Evolutionary conservation across 2,797 vertebrate species (phyloP).

Genomic region (Gymnocypris eckloni): DNA sequence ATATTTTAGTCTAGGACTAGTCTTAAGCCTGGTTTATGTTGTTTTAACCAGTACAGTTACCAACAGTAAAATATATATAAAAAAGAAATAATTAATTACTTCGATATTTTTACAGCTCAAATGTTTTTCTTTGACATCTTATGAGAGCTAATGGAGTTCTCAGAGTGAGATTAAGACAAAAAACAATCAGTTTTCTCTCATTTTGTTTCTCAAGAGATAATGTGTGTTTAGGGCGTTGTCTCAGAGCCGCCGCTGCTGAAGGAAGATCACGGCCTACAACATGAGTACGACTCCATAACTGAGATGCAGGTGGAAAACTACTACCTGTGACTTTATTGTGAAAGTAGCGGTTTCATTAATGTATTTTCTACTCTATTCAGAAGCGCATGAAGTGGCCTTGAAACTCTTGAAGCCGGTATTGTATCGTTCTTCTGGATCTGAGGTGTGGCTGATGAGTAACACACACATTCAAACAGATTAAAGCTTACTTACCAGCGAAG

Average conservation of each 20-base stretch:
- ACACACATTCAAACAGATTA: background rate
- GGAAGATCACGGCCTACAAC: background rate
- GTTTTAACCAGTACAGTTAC: background rate
- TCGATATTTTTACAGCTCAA: background rate
- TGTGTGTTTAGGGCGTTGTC: slow-evolving; percentile 18
- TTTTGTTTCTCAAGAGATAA: background rate
- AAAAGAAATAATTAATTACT: too few species aligned
- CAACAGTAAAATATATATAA: background rate
- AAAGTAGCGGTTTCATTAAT: too few species aligned
- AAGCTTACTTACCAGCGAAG: slow-evolving; percentile 10
- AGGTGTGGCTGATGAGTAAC: background rate
- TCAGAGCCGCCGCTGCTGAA: background rate
- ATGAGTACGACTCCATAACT: background rate
- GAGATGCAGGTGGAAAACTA: background rate
- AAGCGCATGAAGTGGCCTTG: background rate
- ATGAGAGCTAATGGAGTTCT: background rate
- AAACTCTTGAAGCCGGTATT: background rate
- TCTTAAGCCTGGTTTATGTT: too few species aligned
- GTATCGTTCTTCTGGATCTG: background rate
- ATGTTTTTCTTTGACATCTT: background rate
- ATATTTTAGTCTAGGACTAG: too few species aligned
- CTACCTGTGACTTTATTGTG: too few species aligned
- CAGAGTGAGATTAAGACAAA: background rate
- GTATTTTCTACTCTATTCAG: background rate
- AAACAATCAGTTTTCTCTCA: background rate